Percentiles rank a stretch among this genome's conserved stretches.
phyloP scores from a whole-genome alignment of 2,113 vertebrate species.

The Laticauda colubrina region DNA sequence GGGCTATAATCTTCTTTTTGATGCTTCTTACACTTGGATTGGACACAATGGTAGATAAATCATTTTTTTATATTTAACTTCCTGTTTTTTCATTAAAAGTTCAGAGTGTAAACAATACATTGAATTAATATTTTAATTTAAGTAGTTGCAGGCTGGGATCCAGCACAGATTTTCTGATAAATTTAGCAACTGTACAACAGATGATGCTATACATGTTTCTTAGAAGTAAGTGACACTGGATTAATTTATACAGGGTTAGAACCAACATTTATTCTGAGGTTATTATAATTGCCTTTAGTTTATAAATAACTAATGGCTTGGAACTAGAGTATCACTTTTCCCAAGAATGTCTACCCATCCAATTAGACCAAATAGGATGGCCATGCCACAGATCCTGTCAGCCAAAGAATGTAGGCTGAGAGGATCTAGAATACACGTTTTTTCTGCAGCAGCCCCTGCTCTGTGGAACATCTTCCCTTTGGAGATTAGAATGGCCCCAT shows the following conservation, averaged over 20 bases:
- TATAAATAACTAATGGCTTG: not conserved
- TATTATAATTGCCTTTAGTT: not conserved
- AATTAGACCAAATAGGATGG: not conserved
- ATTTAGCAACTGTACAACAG: not conserved
- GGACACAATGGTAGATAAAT: constrained; percentile 91
- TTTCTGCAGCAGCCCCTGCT: not conserved
- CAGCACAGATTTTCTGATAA: not conserved
- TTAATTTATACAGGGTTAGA: not conserved
- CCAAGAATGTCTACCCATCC: not conserved
- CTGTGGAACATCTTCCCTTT: not conserved
- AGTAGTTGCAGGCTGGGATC: not conserved
- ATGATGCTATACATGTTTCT: not conserved
- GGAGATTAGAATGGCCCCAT: not conserved
- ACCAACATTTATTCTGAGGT: not conserved
- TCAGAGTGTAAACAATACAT: not conserved
- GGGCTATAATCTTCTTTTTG: constrained; percentile 99
- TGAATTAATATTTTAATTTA: not conserved
- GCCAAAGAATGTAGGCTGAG: not conserved
- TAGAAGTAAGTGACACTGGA: not conserved
- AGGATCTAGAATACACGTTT: not conserved
- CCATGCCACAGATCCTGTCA: not conserved
- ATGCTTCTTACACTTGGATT: constrained; percentile 97
- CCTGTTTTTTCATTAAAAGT: not conserved
- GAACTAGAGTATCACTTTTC: not conserved
- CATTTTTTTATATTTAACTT: not conserved